Conservation (phyloP, 2,888 invertebrate genomes). For the Neria commutata region DNA sequence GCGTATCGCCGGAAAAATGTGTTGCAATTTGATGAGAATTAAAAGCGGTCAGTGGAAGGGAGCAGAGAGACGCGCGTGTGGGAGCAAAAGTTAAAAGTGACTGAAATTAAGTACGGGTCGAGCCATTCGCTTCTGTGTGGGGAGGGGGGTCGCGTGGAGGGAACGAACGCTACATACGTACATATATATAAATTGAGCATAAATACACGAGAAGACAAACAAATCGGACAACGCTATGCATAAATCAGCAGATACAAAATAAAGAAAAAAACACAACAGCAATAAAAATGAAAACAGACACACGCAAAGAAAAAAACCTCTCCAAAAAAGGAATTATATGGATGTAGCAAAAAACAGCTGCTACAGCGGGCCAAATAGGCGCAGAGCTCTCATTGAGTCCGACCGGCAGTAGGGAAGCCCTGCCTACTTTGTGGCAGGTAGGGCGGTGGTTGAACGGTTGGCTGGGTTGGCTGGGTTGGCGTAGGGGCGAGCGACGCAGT, state of each 20-base stretch:
- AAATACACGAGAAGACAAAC: background rate
- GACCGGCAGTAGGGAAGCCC: background rate
- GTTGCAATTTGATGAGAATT: too few relatives aligned
- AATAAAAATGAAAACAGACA: background rate
- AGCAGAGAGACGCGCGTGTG: too few relatives aligned
- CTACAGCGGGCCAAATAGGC: too few relatives aligned
- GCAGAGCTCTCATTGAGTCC: too few relatives aligned
- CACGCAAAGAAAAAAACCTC: too few relatives aligned
- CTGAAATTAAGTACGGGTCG: slow-evolving; percentile 3
- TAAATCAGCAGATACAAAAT: background rate
- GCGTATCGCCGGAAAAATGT: too few relatives aligned
- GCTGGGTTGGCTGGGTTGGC: background rate
- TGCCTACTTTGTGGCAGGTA: background rate
- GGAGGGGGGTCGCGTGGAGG: background rate
- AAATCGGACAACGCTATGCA: slow-evolving; percentile 1
- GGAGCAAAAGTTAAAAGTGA: background rate
- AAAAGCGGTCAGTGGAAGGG: too few relatives aligned
- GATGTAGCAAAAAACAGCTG: too few relatives aligned
- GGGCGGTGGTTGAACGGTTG: background rate
- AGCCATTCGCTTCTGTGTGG: background rate
- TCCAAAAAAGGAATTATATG: too few relatives aligned
- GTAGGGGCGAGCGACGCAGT: background rate
- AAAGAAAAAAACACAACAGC: background rate
- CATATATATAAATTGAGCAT: too few relatives aligned
- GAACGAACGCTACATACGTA: background rate